Conservation (phyloP, 2,113 vertebrate species). For the Clarias batrachus region DNA sequence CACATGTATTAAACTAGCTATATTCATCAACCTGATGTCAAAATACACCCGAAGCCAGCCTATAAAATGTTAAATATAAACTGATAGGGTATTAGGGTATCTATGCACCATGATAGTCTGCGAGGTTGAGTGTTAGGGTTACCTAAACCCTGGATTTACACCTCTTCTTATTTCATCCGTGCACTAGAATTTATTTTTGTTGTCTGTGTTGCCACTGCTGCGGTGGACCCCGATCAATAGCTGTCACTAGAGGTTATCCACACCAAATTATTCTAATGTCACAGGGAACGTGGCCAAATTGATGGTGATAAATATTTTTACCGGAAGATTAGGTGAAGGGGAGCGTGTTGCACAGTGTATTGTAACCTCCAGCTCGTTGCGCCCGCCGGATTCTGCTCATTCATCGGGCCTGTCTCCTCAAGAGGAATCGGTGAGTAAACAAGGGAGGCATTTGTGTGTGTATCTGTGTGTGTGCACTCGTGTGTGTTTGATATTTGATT, state of each 20-base stretch:
- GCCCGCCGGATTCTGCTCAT: background rate
- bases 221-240: constrained; percentile 12
- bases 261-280: constrained; percentile 12
- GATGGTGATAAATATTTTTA: constrained; percentile 30
- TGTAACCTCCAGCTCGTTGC: background rate
- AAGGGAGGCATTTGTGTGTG: background rate
- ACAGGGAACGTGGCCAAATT: background rate
- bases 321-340: background rate
- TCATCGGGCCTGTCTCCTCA: background rate
- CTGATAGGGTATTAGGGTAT: background rate
- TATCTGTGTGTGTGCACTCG: background rate
- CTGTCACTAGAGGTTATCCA: constrained; percentile 14
- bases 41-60: background rate
- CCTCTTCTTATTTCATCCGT: background rate
- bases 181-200: background rate
- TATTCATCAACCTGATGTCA: background rate
- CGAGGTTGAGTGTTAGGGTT: background rate
- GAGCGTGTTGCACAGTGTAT: background rate
- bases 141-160: background rate
- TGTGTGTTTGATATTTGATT: background rate
- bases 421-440: background rate
- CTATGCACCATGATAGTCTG: background rate
- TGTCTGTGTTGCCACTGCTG: background rate
- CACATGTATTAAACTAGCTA: background rate
- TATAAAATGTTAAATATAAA: background rate